These are phyloP conservation scores for Bolinopsis microptera DNA, from an alignment of 37 sponge, comb jelly and placozoan species.

Conservation along the genomic window DNA sequence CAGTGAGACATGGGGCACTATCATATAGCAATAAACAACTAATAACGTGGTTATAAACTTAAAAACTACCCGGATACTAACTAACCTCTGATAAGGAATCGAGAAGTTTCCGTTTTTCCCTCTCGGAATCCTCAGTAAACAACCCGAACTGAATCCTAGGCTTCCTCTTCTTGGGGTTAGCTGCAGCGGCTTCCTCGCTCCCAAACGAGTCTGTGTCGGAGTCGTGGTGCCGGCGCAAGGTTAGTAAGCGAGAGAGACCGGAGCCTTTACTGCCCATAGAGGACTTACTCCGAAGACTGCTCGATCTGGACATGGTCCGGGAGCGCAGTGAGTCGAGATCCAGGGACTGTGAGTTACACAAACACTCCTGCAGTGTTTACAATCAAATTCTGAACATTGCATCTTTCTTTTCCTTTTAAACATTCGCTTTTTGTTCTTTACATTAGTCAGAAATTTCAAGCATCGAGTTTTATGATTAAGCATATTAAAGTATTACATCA, in stretches of 20 bases:
- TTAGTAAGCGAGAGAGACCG: background rate
- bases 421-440: too few species aligned
- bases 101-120: constrained; percentile 35
- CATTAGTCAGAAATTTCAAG: too few species aligned
- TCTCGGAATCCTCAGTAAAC: constrained; percentile 7
- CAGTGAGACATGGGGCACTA: background rate
- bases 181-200: background rate
- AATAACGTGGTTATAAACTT: background rate
- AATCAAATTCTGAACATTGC: too few species aligned
- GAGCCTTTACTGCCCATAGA: background rate
- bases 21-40: too few species aligned
- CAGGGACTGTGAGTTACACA: constrained; percentile 14
- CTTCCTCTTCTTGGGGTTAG: background rate
- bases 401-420: too few species aligned
- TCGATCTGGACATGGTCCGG: constrained; percentile 44
- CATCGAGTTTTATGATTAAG: too few species aligned
- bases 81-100: constrained; percentile 18
- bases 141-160: constrained; percentile 2
- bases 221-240: constrained; percentile 27
- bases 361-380: background rate
- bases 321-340: background rate
- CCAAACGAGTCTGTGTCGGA: constrained; percentile 44
- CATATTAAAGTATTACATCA: too few species aligned
- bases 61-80: background rate
- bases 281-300: background rate